Percentiles rank a stretch among this genome's conserved stretches.
These are phyloP conservation scores for Ernsta delagoae DNA, from an alignment of 2,888 invertebrate species.

Conservation along the genomic window DNA sequence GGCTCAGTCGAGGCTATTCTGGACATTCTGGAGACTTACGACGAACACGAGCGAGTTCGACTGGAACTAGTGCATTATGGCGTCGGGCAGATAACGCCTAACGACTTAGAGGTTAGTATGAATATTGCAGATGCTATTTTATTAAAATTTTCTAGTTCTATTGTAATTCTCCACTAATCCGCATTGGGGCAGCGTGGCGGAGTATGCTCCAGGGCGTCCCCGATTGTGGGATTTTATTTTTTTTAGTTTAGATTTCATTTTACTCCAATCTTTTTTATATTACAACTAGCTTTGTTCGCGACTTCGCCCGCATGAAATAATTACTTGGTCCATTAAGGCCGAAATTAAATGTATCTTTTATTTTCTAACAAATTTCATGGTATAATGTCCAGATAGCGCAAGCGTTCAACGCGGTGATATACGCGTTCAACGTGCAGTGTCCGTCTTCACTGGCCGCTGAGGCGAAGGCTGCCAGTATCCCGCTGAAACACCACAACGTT, in stretches of 20 bases:
- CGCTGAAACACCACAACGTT: conserved; percentile 91
- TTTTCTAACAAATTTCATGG: too few relatives aligned
- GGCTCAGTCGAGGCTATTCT: conserved; percentile 98
- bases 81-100: conserved; percentile 93
- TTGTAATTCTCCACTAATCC: too few relatives aligned
- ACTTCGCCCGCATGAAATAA: too few relatives aligned
- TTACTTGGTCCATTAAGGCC: too few relatives aligned
- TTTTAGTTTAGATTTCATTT: too few relatives aligned
- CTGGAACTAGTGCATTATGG: conserved; percentile 95
- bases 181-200: too few relatives aligned
- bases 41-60: conserved; percentile 88
- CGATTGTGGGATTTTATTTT: too few relatives aligned
- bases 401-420: conserved; percentile 88
- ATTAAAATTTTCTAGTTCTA: too few relatives aligned
- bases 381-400: conserved; percentile 64
- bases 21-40: conserved; percentile 95
- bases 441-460: conserved; percentile 73
- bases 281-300: too few relatives aligned
- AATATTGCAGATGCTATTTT: neutral
- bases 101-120: conserved; percentile 89
- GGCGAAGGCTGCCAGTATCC: conserved; percentile 82
- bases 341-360: too few relatives aligned
- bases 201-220: too few relatives aligned
- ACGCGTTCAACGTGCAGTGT: conserved; percentile 93
- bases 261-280: too few relatives aligned